Base-by-base conservation (phyloP, 2,888 invertebrate genomes). In the Mimas tiliae region DNA sequence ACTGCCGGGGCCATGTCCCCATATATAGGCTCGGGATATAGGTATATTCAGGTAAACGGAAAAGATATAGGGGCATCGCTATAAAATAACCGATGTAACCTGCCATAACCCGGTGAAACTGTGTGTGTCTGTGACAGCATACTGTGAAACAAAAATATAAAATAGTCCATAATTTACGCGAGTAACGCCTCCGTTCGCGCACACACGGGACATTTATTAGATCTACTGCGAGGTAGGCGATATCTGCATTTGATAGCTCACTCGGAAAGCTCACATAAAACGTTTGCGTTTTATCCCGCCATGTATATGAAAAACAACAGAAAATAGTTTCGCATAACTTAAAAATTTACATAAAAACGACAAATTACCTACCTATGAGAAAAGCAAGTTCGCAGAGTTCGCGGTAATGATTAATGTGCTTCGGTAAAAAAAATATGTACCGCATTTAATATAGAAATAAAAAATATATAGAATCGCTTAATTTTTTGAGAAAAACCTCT, bases 31-130 rank as follows among this genome's bases (percentile, higher is more conserved):
- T 52, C 33, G 80, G 81, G 77, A 80, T 84, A 79, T 86, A n/a
- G n/a, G n/a, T n/a, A 87, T 89, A 88, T 90, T 88, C 77, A 79
- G 82, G 72, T 77, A 72, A 76, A 73, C 72, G 78, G 77, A 75
- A 74, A 76, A 75, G 76, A 76, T 75, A 76, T 75, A 73, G 67
- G 66, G 66, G 68, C 65, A 72, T 68, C 66, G 66, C 66, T 55
- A 68, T 67, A 64, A 55, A 66, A 63, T 65, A 62, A 42, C 38
- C 21, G 9, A 42, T 62, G 21, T 62, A 42, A 58, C 42, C 38
- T 42, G 21, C 42, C 38, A 45, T 58, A 58, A 45, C 11, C 45
- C 21, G 42, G 19, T 62, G 19, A 42, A 38, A 38, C 11, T 62
- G 21, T 42, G 21, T 45, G 62, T 62, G 21, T 21, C 66, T 42